Evolutionary conservation across 37 sponge, comb jelly and placozoan species (phyloP).

Genomic region (Tethya wilhelma): DNA sequence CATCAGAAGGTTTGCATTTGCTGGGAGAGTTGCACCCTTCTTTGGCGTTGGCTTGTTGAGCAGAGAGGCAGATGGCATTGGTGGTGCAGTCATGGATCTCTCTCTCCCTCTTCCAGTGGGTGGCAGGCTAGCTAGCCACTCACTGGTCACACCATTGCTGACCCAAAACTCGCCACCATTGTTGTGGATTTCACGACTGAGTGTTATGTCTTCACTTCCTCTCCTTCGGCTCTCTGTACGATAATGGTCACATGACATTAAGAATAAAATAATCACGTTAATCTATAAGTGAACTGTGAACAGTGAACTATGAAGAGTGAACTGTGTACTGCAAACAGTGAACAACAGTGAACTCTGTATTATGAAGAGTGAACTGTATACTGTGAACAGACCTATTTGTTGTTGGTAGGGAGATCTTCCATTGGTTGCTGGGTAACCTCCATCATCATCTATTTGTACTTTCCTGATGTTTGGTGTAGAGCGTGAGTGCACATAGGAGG

Average conservation of each 20-base stretch:
- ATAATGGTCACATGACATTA: too few relatives aligned
- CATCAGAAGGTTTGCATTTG: background rate
- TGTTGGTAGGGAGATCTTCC: background rate
- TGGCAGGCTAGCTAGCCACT: slow-evolving; percentile 20
- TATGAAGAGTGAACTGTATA: too few relatives aligned
- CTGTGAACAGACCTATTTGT: background rate
- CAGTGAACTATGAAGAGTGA: too few relatives aligned
- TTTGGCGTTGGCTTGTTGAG: background rate
- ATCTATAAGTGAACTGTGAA: too few relatives aligned
- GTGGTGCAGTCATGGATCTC: slow-evolving; percentile 21
- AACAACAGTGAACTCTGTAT: too few relatives aligned
- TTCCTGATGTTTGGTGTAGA: slow-evolving; percentile 49
- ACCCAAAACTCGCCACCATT: too few relatives aligned
- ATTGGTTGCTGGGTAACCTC: slow-evolving; percentile 2
- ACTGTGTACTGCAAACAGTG: too few relatives aligned
- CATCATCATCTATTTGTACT: background rate
- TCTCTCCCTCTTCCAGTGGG: background rate
- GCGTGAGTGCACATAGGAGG: slow-evolving; percentile 45
- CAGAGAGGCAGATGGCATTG: background rate
- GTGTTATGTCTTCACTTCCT: too few relatives aligned
- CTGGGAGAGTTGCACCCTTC: background rate
- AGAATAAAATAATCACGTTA: too few relatives aligned
- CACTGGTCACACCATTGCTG: background rate
- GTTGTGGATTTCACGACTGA: too few relatives aligned
- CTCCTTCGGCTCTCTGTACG: too few relatives aligned